Evolutionary conservation across 2,888 invertebrate genomes (phyloP), one percentile per base, ranked within the genome.

Genomic region (Miltochrista miniata): DNA sequence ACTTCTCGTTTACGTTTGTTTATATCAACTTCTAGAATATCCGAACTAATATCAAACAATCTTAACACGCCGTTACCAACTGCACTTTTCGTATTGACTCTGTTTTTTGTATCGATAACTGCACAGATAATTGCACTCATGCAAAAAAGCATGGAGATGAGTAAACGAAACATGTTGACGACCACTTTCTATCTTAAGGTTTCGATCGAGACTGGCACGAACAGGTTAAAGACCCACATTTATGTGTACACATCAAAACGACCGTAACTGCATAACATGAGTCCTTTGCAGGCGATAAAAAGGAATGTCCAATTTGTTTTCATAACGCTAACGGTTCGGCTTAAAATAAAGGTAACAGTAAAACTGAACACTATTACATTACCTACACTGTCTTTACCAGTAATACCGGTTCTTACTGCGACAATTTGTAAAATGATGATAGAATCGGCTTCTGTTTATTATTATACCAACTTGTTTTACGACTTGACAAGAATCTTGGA

Each of bases 1-100:
- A 64, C 1, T 10, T 42, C 31, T 4, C 68, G 56, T 35, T 29
- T 50, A 0, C 40, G 13, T n/a, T 42, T 42, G 15, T 9, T 47
- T 2, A 15, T 15, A 29, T 2, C 7, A 5, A 24, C 10, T 24
- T 24, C 11, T 0, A 34, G 1, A 12, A 33, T 33, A 24, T 5
- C 4, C 8, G 11, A 18, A 3, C n/a, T 46, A 8, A 2, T 43
- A 33, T 2, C 10, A 13, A 33, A 34, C 1, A 31, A 24, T 4
- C 18, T 24, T 24, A 24, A 24, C 18, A 24, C 18, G 2, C 3
- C 5, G 2, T 24, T 24, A 4, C 5, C 18, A 24, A 5, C 18
- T 24, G 18, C 18, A 4, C 3, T 24, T 4, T 24, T 24, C 5
- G 2, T 24, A 24, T 4, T 24, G 18, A 24, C 10, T 1, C 13